Percentiles rank a stretch among this genome's conserved stretches.
Evolutionary conservation across 2,797 vertebrate genomes (phyloP).

Genomic region (Eremophila alpestris): DNA sequence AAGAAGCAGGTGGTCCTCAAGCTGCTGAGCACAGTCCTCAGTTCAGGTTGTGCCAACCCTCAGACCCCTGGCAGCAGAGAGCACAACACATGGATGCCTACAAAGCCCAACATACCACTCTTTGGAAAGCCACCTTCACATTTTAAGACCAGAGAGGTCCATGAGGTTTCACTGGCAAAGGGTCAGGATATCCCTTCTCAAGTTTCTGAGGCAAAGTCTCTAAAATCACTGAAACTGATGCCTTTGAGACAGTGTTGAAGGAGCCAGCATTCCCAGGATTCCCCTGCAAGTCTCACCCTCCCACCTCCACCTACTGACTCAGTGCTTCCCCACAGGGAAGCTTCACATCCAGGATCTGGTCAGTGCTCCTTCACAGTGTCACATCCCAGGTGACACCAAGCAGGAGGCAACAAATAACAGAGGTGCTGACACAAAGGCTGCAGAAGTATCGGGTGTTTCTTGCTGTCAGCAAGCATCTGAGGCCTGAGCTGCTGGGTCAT

Average conservation of each 20-base stretch:
- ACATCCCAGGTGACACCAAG: neutral
- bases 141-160: neutral
- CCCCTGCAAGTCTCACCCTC: neutral
- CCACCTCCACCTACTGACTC: neutral
- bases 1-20: neutral
- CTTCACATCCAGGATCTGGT: neutral
- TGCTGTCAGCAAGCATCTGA: conserved; percentile 6
- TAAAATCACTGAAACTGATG: neutral
- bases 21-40: neutral
- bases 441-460: neutral
- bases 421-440: neutral
- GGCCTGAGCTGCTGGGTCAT: neutral
- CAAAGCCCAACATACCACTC: accelerated
- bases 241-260: neutral
- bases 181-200: neutral
- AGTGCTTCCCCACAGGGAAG: neutral
- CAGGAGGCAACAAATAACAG: neutral
- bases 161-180: neutral
- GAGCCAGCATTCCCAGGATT: neutral
- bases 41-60: neutral
- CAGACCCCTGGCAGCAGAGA: neutral
- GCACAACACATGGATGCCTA: accelerated
- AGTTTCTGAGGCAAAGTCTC: neutral
- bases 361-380: neutral
- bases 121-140: neutral